Conservation (phyloP, 2,888 invertebrate genomes). For the Himalopsyche japonica region DNA sequence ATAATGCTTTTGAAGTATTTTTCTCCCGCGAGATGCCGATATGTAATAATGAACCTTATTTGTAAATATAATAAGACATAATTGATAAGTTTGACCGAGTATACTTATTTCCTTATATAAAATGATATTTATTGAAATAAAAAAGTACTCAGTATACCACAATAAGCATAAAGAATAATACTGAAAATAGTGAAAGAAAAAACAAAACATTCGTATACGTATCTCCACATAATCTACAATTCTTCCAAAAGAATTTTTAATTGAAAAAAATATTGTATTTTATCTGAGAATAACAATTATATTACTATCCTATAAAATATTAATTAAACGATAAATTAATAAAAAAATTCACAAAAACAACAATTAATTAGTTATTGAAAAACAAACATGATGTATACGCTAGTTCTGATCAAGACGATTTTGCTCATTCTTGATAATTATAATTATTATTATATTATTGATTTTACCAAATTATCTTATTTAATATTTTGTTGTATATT, state of each 20-base stretch:
- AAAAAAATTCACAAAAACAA: conserved; percentile 61
- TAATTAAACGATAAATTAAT: conserved; percentile 56
- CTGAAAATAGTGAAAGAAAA: conserved; percentile 47
- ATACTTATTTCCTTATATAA: conserved; percentile 40
- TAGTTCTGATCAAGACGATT: conserved; percentile 65
- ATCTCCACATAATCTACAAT: conserved; percentile 67
- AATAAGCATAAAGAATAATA: conserved; percentile 18
- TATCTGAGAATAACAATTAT: conserved; percentile 48
- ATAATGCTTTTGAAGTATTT: conserved; percentile 38
- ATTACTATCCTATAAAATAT: conserved; percentile 44
- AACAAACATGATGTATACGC: conserved; percentile 79
- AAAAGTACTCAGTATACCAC: conserved; percentile 39
- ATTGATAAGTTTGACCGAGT: conserved; percentile 38
- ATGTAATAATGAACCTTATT: conserved; percentile 37
- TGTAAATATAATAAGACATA: conserved; percentile 37
- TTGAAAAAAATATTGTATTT: conserved; percentile 45
- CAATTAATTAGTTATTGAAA: conserved; percentile 59
- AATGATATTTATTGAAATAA: conserved; percentile 38
- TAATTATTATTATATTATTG: conserved; percentile 62
- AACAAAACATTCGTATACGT: conserved; percentile 74
- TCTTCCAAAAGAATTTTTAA: conserved; percentile 59
- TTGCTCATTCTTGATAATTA: conserved; percentile 65
- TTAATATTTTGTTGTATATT: conserved; percentile 85
- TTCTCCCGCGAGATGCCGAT: conserved; percentile 39
- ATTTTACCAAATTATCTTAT: conserved; percentile 80